phyloP scores from a whole-genome alignment of 2,888 invertebrate species.

The Hymenopus coronatus region DNA sequence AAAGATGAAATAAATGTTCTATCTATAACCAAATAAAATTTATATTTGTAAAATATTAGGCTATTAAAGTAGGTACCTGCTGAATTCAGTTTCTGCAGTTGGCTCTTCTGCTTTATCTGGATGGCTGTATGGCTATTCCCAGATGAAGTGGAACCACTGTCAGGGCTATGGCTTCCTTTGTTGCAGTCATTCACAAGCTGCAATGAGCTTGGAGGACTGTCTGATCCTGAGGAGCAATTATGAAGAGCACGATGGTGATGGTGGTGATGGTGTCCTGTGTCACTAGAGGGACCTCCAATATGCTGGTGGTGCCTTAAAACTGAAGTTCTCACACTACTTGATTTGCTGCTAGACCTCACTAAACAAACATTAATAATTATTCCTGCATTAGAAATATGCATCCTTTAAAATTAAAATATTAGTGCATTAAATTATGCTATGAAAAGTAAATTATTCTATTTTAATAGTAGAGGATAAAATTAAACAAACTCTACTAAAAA shows the following conservation, averaged over 20 bases:
- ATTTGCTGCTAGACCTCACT: slow-evolving; percentile 44
- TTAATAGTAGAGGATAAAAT: background rate
- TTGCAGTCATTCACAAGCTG: slow-evolving; percentile 31
- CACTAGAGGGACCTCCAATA: slow-evolving; percentile 23
- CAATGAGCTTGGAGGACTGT: slow-evolving; percentile 40
- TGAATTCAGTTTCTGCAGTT: slow-evolving; percentile 40
- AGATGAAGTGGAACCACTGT: slow-evolving; percentile 29
- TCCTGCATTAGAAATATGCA: background rate
- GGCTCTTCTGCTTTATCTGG: slow-evolving; percentile 41
- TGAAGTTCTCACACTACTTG: slow-evolving; percentile 40
- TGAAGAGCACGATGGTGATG: slow-evolving; percentile 23
- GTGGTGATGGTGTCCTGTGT: slow-evolving; percentile 26
- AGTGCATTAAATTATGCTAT: background rate
- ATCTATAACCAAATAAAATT: background rate
- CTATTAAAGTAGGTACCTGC: slow-evolving; percentile 36
- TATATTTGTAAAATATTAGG: no score
- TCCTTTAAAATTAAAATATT: background rate
- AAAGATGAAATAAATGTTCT: no score
- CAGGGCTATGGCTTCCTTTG: slow-evolving; percentile 21
- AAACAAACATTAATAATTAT: slow-evolving; percentile 23
- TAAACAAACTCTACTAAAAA: background rate
- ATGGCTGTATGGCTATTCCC: slow-evolving; percentile 20
- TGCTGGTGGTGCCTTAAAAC: slow-evolving; percentile 31
- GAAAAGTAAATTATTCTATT: background rate
- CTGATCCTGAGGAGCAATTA: slow-evolving; percentile 38